These are phyloP conservation scores for Lamellibrachia satsuma DNA, from an alignment of 2,888 invertebrate genomes.

Conservation along the genomic window DNA sequence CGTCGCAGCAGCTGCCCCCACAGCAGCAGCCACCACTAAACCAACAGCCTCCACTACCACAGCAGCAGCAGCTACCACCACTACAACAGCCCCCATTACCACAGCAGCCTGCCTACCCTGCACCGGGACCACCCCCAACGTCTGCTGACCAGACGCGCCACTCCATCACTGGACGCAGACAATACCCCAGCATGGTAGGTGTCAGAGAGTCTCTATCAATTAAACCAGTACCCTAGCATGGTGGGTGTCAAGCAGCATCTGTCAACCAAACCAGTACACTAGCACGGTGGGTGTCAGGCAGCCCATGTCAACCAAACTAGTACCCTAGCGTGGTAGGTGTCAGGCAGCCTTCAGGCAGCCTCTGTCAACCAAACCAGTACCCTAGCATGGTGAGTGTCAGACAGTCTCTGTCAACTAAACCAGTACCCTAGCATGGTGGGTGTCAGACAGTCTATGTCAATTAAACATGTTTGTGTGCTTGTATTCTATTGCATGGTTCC, in stretches of 20 bases:
- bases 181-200: conserved; percentile 45
- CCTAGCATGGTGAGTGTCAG: conserved; percentile 41
- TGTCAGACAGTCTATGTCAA: neutral
- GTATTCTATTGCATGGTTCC: neutral
- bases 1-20: neutral
- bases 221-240: no score
- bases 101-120: neutral
- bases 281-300: no score
- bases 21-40: neutral
- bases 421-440: conserved; percentile 46
- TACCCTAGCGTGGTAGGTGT: no score
- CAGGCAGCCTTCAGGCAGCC: no score
- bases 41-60: neutral
- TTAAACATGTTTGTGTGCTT: neutral
- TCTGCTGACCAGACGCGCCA: neutral
- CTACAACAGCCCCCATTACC: neutral
- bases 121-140: conserved; percentile 11
- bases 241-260: no score
- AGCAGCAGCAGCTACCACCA: neutral
- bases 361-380: conserved; percentile 31
- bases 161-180: conserved; percentile 43
- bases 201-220: neutral
- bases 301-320: no score
- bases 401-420: neutral
- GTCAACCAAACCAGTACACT: no score